A percentile compares a stretch with the other conserved stretches of the same genome.
Evolutionary conservation across 2,797 vertebrate genomes (phyloP).

Genomic region (Cuniculus paca): DNA sequence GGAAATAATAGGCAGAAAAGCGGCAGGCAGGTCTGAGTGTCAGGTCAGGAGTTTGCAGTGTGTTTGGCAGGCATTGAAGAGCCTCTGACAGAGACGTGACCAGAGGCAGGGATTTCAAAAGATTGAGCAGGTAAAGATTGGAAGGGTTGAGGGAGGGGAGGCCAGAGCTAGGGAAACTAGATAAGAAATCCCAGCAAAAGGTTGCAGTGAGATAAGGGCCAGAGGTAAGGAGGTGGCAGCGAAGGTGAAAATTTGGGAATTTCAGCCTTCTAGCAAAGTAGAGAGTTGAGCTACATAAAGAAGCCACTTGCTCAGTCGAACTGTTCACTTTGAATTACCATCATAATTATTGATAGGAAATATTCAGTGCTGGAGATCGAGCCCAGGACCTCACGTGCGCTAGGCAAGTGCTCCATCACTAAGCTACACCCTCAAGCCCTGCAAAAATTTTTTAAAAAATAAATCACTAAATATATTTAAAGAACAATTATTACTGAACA

Average conservation of each 20-base stretch:
- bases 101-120: not conserved
- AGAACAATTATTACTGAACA: conserved; percentile 3
- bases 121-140: not conserved
- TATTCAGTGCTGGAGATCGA: not conserved
- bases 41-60: not conserved
- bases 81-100: not conserved
- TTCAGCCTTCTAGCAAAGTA: not conserved
- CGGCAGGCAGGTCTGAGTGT: not conserved
- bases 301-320: conserved; percentile 19
- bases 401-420: not conserved
- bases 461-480: not conserved
- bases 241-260: not conserved
- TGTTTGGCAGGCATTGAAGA: not conserved
- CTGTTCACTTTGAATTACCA: not conserved
- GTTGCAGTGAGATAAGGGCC: conserved; percentile 6
- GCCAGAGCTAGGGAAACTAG: not conserved
- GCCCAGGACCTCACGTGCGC: not conserved
- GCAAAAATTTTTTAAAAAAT: not conserved
- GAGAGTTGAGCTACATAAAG: conserved; percentile 9
- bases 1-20: not conserved
- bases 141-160: not conserved
- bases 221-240: not conserved
- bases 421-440: not conserved
- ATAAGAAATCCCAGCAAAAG: not conserved
- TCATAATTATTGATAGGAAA: not conserved